These are phyloP conservation scores for Oppia nitens DNA, from an alignment of 1,140 invertebrate species.

Conservation along the genomic window DNA sequence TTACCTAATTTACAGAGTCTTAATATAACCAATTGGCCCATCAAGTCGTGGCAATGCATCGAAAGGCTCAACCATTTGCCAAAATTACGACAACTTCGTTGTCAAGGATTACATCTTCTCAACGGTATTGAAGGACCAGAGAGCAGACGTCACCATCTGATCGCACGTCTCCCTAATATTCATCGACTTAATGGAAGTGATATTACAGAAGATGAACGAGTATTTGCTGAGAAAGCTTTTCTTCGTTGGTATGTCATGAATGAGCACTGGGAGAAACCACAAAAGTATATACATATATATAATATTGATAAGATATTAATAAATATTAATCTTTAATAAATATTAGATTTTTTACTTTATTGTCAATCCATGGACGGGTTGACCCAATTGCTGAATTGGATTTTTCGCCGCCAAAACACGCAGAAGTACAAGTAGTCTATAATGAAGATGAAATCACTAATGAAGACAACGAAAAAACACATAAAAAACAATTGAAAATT, in stretches of 20 bases:
- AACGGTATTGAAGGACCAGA: slow-evolving; percentile 38
- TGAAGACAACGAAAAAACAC: slow-evolving; percentile 12
- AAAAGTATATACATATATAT: slow-evolving; percentile 18
- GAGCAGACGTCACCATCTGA: slow-evolving; percentile 60
- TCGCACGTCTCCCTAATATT: slow-evolving; percentile 69
- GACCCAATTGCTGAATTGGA: slow-evolving; percentile 70
- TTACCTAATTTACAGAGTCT: slow-evolving; percentile 54
- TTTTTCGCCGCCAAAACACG: slow-evolving; percentile 61
- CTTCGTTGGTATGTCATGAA: slow-evolving; percentile 71
- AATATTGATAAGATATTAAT: no score
- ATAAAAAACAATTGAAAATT: slow-evolving; percentile 13
- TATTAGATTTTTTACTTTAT: slow-evolving; percentile 57
- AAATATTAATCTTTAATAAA: slow-evolving; percentile 12
- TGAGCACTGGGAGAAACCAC: slow-evolving; percentile 19
- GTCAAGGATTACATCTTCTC: slow-evolving; percentile 41
- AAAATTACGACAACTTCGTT: slow-evolving; percentile 55
- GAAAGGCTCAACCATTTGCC: slow-evolving; percentile 64
- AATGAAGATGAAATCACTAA: slow-evolving; percentile 35
- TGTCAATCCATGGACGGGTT: slow-evolving; percentile 62
- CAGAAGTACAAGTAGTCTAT: slow-evolving; percentile 62
- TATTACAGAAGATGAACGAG: slow-evolving; percentile 61
- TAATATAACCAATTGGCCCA: slow-evolving; percentile 61
- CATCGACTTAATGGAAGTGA: slow-evolving; percentile 66
- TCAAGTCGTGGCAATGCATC: slow-evolving; percentile 70
- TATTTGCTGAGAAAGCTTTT: slow-evolving; percentile 81